Conservation (phyloP, 2,113 vertebrate species). For the Calyptommatus sinebrachiatus region DNA sequence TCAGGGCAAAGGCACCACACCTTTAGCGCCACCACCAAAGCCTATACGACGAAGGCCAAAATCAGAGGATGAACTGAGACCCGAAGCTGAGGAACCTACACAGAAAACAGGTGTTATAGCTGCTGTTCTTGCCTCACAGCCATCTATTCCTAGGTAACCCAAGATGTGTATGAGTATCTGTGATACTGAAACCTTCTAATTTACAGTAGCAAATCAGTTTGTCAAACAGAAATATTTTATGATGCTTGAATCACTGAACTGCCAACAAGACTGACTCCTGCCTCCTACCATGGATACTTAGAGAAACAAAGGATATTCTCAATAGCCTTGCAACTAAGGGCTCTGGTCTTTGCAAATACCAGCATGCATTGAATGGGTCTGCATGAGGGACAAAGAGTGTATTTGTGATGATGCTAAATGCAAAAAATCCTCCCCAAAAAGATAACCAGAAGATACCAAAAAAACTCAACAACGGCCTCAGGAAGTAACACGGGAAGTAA, state of each 20-base stretch:
- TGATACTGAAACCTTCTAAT: constrained; percentile 57
- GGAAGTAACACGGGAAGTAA: no score
- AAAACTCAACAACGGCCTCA: no score
- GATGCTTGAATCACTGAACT: constrained; percentile 25
- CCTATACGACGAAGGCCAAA: constrained; percentile 93
- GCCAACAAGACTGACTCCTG: not conserved
- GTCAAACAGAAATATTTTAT: constrained; percentile 28
- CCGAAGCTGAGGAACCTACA: constrained; percentile 86
- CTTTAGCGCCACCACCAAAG: constrained; percentile 94
- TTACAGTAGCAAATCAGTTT: constrained; percentile 29
- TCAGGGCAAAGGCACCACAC: constrained; percentile 87
- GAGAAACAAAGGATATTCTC: no score
- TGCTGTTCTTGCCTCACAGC: constrained; percentile 87
- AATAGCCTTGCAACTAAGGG: no score
- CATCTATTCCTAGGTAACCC: constrained; percentile 91
- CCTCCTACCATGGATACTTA: no score
- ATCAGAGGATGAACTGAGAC: constrained; percentile 94
- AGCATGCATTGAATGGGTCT: no score
- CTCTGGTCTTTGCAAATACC: no score
- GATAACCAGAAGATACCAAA: no score
- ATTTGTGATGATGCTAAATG: no score
- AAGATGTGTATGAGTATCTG: constrained; percentile 60
- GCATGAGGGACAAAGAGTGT: no score
- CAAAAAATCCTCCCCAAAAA: no score
- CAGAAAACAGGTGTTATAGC: constrained; percentile 88